These are phyloP conservation scores for Cotesia chilonis DNA, from an alignment of 1,140 invertebrate species.

Conservation along the genomic window DNA sequence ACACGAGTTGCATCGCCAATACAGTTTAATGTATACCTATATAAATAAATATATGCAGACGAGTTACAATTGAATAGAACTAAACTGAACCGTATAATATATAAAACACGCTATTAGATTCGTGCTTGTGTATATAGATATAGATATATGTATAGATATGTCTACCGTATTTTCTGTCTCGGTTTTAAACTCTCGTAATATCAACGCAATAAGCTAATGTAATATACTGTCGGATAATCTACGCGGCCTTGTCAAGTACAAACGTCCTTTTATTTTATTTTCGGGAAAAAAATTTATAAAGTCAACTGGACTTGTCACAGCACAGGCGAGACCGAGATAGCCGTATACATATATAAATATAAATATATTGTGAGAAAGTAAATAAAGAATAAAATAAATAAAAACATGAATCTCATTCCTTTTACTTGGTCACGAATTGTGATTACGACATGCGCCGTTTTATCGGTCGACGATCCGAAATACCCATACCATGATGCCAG, in stretches of 20 bases:
- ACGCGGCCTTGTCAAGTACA: conserved; percentile 55
- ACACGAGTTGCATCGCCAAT: conserved; percentile 32
- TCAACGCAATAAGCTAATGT: conserved; percentile 27
- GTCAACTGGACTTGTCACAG: too few species aligned
- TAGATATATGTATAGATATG: too few species aligned
- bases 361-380: conserved; percentile 17
- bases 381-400: conserved; percentile 16
- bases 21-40: background rate
- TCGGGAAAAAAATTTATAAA: conserved; percentile 1
- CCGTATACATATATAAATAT: too few species aligned
- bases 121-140: too few species aligned
- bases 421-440: conserved; percentile 53
- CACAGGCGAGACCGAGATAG: background rate
- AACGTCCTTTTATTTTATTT: conserved; percentile 22
- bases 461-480: conserved; percentile 50
- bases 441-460: conserved; percentile 48
- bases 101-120: conserved; percentile 10
- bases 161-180: background rate
- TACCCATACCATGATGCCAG: too few species aligned
- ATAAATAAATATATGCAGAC: background rate
- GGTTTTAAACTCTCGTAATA: conserved; percentile 33
- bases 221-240: conserved; percentile 49
- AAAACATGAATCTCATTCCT: conserved; percentile 36
- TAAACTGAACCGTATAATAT: background rate
- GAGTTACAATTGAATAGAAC: too few species aligned